Evolutionary conservation across 2,888 invertebrate genomes (phyloP), one percentile per base, ranked within the genome.

Genomic region (Ennomos erosarius): DNA sequence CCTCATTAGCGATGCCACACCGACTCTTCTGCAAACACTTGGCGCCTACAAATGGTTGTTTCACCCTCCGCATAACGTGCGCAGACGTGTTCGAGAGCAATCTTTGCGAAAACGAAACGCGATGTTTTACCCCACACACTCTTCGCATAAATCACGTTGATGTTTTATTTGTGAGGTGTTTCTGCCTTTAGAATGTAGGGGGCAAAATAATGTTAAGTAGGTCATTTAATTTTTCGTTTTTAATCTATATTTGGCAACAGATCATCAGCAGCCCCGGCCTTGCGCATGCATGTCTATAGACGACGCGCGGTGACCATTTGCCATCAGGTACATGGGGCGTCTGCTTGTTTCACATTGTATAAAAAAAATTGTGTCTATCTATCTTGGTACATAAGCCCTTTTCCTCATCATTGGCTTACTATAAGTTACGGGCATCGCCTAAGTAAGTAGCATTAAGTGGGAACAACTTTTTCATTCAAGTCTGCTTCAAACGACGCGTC

Each of bases 1-100:
- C 78, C 81, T 89, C 88, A 88, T 89, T 88, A 88, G 81, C 75
- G 77, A 85, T 83, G 86, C 86, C 82, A 71, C 81, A 78, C 79
- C 81, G 76, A 72, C 85, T 82, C 85, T 81, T 84, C 84, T 78
- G 79, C 75, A 86, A 87, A 87, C 87, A 88, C 86, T 84, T 76
- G 78, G 75, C 79, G 87, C 79, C 76, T 84, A 86, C 87, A 83
- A 85, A 87, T 83, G 81, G 78, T 80, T 78, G 76, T 79, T 75
- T 75, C 75, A 71, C 76, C 76, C 75, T 74, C 64, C 69, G 64
- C 73, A 64, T 70, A 73, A 73, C 69, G 70, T 64, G 53, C 60
- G 68, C 68, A 71, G 68, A 72, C 74, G 69, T 70, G 74, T 73
- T 72, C 68, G 66, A 59, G 65, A 69, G 65, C 65, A 71, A 73